phyloP scores from a whole-genome alignment of 2,888 invertebrate species.

The Phania funesta region DNA sequence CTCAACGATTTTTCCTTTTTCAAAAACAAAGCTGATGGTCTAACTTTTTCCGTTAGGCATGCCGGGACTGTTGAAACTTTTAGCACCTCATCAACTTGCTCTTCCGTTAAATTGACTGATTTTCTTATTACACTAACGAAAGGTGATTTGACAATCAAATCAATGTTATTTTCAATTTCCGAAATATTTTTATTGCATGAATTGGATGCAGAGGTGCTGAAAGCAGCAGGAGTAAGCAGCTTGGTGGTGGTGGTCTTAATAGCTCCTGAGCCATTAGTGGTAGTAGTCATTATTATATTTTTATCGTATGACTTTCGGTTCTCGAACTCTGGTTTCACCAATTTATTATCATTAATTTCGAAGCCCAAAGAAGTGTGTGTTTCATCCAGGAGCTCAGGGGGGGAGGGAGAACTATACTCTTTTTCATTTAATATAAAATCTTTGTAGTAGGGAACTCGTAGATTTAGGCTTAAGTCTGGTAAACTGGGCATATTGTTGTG shows the following conservation, averaged over 20 bases:
- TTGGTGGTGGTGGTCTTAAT: constrained; percentile 54
- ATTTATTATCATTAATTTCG: constrained; percentile 79
- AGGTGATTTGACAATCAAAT: constrained; percentile 78
- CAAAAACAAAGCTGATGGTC: constrained; percentile 71
- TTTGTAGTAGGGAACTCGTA: constrained; percentile 73
- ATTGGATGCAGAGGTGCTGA: constrained; percentile 45
- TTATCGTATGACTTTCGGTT: constrained; percentile 67
- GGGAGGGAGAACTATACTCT: constrained; percentile 55
- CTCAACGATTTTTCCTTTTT: constrained; percentile 68
- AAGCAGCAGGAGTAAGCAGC: constrained; percentile 31
- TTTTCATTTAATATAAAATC: constrained; percentile 63
- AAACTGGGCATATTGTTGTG: constrained; percentile 78
- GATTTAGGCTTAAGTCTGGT: constrained; percentile 77
- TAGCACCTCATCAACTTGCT: constrained; percentile 45
- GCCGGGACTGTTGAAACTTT: background rate
- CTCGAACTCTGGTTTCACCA: constrained; percentile 70
- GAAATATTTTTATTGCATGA: constrained; percentile 72
- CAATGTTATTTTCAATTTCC: constrained; percentile 79
- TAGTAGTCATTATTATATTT: constrained; percentile 71
- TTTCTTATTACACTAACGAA: constrained; percentile 77
- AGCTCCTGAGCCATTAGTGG: constrained; percentile 23
- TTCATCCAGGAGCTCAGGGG: constrained; percentile 61
- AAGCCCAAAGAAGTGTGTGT: constrained; percentile 76
- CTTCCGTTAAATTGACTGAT: constrained; percentile 70
- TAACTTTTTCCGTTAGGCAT: constrained; percentile 45